Conservation (phyloP, 2,113 vertebrate species). For the Sigmodon hispidus region DNA sequence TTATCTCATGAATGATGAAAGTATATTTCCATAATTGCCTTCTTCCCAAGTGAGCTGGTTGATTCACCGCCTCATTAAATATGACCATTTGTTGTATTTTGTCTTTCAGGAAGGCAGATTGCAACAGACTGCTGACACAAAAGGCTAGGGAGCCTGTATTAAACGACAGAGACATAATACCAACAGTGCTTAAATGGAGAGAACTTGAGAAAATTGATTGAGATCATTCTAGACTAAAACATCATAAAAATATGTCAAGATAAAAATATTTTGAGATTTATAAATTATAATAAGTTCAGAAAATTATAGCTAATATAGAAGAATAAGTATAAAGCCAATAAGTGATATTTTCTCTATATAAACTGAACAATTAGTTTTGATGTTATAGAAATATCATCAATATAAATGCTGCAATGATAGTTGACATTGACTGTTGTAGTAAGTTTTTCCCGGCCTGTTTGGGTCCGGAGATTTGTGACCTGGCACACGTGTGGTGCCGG, state of each 20-base stretch:
- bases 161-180: neutral
- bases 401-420: neutral
- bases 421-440: neutral
- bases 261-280: neutral
- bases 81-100: slow-evolving; percentile 35
- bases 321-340: neutral
- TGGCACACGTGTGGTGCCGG: no score
- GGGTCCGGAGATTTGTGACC: no score
- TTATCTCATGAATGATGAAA: slow-evolving; percentile 51
- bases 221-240: neutral
- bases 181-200: neutral
- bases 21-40: slow-evolving; percentile 2
- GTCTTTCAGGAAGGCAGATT: neutral
- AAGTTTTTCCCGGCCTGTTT: no score
- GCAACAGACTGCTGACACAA: neutral
- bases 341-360: neutral
- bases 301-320: neutral
- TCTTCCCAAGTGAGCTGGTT: neutral
- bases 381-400: neutral
- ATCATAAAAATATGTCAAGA: neutral
- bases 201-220: neutral
- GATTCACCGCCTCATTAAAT: slow-evolving; percentile 44
- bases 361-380: neutral
- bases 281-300: neutral
- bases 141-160: neutral